Percentiles rank a stretch among this genome's conserved stretches.
Evolutionary conservation across 2,888 invertebrate genomes (phyloP).

Genomic region (Alcis repandata): DNA sequence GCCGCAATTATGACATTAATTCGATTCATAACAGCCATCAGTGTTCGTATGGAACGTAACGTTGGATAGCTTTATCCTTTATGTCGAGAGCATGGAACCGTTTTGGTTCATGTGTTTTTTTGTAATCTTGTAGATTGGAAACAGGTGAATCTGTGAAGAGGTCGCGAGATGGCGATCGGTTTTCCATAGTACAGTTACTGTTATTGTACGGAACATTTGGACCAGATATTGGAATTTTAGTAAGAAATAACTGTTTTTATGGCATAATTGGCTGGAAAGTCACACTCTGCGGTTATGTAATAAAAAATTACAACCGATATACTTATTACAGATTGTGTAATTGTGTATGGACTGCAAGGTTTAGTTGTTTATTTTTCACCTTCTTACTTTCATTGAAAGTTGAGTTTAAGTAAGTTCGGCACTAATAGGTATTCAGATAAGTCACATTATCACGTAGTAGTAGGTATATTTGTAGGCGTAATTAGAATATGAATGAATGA

Average conservation of each 20-base stretch:
- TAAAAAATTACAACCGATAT: background rate
- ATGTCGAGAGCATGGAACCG: constrained; percentile 69
- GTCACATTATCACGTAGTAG: too few relatives aligned
- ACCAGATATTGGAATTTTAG: constrained; percentile 30
- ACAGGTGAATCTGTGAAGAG: constrained; percentile 76
- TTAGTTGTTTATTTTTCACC: too few relatives aligned
- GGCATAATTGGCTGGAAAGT: background rate
- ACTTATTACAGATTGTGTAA: background rate
- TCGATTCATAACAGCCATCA: constrained; percentile 79
- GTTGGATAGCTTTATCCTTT: constrained; percentile 73
- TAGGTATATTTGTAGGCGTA: too few relatives aligned
- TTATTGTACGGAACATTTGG: constrained; percentile 60
- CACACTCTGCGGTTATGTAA: background rate
- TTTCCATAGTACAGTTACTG: constrained; percentile 26
- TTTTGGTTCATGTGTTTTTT: constrained; percentile 55
- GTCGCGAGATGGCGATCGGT: constrained; percentile 50
- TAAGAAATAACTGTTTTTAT: constrained; percentile 17
- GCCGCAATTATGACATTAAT: constrained; percentile 85
- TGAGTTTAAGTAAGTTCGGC: too few relatives aligned
- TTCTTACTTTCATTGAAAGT: too few relatives aligned
- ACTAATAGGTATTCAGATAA: too few relatives aligned
- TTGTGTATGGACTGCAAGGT: background rate
- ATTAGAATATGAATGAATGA: too few relatives aligned
- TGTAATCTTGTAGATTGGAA: constrained; percentile 60
- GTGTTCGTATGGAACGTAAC: constrained; percentile 64